A percentile compares a stretch with the other conserved stretches of the same genome.
Evolutionary conservation across 35 echinoderm and acorn worm species (phyloP).

Genomic region (Apostichopus parvimensis): DNA sequence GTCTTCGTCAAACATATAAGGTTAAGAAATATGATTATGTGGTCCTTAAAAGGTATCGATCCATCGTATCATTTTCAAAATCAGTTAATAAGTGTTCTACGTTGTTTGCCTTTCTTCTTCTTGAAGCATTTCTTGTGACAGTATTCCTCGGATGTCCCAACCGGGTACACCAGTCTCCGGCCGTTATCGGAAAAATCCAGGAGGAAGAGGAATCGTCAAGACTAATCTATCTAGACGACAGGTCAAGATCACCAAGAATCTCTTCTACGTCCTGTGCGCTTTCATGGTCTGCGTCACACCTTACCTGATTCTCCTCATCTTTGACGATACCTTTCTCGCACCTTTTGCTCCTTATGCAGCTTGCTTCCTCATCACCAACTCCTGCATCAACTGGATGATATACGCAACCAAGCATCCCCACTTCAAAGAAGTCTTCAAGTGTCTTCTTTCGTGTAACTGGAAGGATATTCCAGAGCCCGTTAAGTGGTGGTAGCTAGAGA

Average conservation of each 20-base stretch:
- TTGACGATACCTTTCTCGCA: constrained; percentile 41
- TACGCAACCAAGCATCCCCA: constrained; percentile 84
- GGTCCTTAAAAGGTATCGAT: too few relatives aligned
- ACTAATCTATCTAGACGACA: constrained; percentile 38
- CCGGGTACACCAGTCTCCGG: constrained; percentile 29
- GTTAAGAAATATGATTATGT: too few relatives aligned
- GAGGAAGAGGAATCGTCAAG: constrained; percentile 19
- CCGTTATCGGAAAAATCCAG: constrained; percentile 6
- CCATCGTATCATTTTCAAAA: too few relatives aligned
- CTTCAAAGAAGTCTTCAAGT: constrained; percentile 69
- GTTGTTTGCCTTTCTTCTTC: not conserved
- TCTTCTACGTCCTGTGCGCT: constrained; percentile 53
- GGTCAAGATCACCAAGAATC: constrained; percentile 64
- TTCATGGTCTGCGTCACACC: constrained; percentile 64
- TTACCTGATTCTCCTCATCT: constrained; percentile 62
- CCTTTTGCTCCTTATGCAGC: constrained; percentile 57
- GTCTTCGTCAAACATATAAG: too few relatives aligned
- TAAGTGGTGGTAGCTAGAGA: not conserved
- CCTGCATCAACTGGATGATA: constrained; percentile 75
- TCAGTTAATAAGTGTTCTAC: too few relatives aligned
- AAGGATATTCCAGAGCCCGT: constrained; percentile 65
- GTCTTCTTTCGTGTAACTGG: constrained; percentile 57
- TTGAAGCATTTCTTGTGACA: constrained; percentile 5
- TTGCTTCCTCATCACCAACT: constrained; percentile 59
- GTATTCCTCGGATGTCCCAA: constrained; percentile 10